Conservation (phyloP, 2,888 invertebrate genomes). For the Odontothrips loti region DNA sequence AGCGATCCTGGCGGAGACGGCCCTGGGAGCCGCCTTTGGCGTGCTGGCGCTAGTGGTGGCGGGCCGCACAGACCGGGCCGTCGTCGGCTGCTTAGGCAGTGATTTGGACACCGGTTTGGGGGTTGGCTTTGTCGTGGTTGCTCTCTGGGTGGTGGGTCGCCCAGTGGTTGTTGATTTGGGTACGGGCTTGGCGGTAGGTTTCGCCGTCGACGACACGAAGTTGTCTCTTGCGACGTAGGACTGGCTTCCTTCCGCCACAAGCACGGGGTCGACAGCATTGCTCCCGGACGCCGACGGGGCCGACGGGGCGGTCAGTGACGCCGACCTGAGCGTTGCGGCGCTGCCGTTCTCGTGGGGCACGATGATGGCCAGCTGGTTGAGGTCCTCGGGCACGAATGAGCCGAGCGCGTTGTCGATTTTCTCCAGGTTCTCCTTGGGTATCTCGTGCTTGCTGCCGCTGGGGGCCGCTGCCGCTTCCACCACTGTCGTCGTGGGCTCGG, state of each 20-base stretch:
- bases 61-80: constrained; percentile 12
- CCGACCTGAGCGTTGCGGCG: constrained; percentile 5
- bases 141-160: background rate
- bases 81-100: constrained; percentile 20
- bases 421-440: constrained; percentile 35
- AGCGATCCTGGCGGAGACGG: background rate
- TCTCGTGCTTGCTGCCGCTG: constrained; percentile 30
- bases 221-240: constrained; percentile 41
- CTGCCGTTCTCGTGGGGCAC: constrained; percentile 23
- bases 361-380: constrained; percentile 17
- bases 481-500: constrained; percentile 32
- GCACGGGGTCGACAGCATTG: constrained; percentile 38
- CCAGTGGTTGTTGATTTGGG: background rate
- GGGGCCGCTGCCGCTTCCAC: constrained; percentile 29
- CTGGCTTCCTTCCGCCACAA: constrained; percentile 40
- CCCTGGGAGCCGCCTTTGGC: background rate
- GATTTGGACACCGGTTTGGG: constrained; percentile 7
- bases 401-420: constrained; percentile 30
- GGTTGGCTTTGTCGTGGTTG: background rate
- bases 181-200: background rate
- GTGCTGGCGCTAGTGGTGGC: background rate
- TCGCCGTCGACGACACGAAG: constrained; percentile 29
- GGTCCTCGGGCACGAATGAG: constrained; percentile 22
- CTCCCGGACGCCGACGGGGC: constrained; percentile 34
- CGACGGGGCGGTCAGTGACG: constrained; percentile 29